Evolutionary conservation across 1,140 invertebrate genomes (phyloP).

Genomic region (Drosophila triauraria): DNA sequence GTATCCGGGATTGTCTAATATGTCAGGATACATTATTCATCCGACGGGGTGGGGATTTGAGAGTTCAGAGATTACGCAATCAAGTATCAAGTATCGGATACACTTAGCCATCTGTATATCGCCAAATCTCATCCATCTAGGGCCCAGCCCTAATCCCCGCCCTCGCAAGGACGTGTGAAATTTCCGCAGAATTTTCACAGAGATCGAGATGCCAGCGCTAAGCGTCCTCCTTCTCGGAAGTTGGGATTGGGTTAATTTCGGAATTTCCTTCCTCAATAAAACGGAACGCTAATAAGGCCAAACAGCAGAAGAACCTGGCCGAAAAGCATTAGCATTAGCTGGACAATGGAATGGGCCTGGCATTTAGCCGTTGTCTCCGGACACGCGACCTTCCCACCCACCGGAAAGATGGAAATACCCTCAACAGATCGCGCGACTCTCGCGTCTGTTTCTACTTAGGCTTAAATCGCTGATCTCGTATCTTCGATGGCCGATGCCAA

Average conservation of each 20-base stretch:
- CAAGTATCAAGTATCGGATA: conserved; percentile 59
- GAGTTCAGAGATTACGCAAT: conserved; percentile 78
- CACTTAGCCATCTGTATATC: conserved; percentile 49
- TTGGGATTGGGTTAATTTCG: conserved; percentile 70
- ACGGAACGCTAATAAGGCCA: conserved; percentile 74
- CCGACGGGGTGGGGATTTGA: not conserved
- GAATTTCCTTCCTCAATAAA: conserved; percentile 74
- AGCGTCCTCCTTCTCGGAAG: conserved; percentile 70
- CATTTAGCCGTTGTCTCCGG: conserved; percentile 72
- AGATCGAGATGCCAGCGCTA: conserved; percentile 53
- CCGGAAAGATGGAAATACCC: conserved; percentile 58
- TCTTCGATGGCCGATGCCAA: conserved; percentile 32
- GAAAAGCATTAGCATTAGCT: conserved; percentile 73
- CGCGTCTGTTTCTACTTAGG: conserved; percentile 78
- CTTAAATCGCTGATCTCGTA: conserved; percentile 11
- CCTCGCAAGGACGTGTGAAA: conserved; percentile 76
- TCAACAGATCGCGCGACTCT: conserved; percentile 26
- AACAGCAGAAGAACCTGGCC: conserved; percentile 56
- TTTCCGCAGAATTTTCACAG: conserved; percentile 78
- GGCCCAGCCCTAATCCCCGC: conserved; percentile 36
- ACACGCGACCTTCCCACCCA: conserved; percentile 71
- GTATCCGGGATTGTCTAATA: conserved; percentile 66
- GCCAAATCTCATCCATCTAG: conserved; percentile 29
- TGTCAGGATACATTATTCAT: conserved; percentile 51
- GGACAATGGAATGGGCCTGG: conserved; percentile 63